Evolutionary conservation across 2,797 vertebrate genomes (phyloP).

Genomic region (Cirrhinus molitorella): DNA sequence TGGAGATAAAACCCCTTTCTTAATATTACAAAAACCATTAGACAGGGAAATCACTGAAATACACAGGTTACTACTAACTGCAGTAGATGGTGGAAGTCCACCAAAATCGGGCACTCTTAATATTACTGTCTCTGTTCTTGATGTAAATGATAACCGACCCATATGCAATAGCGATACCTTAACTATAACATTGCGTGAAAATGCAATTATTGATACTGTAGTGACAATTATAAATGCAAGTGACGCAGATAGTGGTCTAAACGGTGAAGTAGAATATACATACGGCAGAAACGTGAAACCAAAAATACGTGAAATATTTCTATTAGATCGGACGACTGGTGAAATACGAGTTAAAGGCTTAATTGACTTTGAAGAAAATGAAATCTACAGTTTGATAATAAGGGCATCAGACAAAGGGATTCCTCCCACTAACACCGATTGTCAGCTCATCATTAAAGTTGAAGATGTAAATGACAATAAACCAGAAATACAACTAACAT

Average conservation of each 20-base stretch:
- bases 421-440: conserved; percentile 49
- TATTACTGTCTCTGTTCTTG: conserved; percentile 67
- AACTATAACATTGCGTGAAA: conserved; percentile 67
- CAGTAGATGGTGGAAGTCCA: conserved; percentile 73
- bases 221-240: conserved; percentile 68
- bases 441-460: conserved; percentile 73
- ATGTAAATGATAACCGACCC: conserved; percentile 77
- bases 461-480: conserved; percentile 76
- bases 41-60: conserved; percentile 70
- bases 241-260: conserved; percentile 71
- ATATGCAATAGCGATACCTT: conserved; percentile 70
- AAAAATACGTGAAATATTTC: conserved; percentile 66
- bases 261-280: conserved; percentile 68
- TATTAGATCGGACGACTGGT: conserved; percentile 65
- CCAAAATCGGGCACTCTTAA: conserved; percentile 67
- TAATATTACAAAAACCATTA: conserved; percentile 70
- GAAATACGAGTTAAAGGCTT: conserved; percentile 71
- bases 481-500: conserved; percentile 76
- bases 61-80: conserved; percentile 68
- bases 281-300: conserved; percentile 64
- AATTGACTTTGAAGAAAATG: conserved; percentile 70
- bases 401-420: conserved; percentile 74
- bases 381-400: conserved; percentile 68
- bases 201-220: conserved; percentile 49
- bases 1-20: conserved; percentile 65